Evolutionary conservation across 2,113 vertebrate species (phyloP).

Genomic region (Saguinus midas): DNA sequence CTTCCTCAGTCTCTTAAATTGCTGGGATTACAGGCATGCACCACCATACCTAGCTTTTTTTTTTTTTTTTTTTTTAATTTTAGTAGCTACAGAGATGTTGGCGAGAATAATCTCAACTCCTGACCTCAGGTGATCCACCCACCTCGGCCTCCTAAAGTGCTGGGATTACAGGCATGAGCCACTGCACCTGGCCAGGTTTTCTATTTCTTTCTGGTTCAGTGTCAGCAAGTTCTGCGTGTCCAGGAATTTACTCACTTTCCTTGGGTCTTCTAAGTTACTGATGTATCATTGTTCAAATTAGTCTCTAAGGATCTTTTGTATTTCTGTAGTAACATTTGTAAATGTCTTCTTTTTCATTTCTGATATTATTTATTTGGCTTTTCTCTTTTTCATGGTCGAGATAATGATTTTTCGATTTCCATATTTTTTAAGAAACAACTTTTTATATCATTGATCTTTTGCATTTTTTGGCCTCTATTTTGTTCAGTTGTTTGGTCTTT

Average conservation of each 20-base stretch:
- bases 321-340: neutral
- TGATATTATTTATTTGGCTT: neutral
- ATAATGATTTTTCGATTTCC: neutral
- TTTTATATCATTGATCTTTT: neutral
- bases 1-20: too few species aligned
- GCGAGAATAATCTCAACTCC: too few species aligned
- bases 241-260: neutral
- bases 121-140: too few species aligned
- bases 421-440: neutral
- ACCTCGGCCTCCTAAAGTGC: too few species aligned
- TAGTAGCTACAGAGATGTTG: too few species aligned
- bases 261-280: neutral
- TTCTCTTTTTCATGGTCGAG: neutral
- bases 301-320: neutral
- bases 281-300: neutral
- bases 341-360: neutral
- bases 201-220: neutral
- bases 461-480: neutral
- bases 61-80: too few species aligned
- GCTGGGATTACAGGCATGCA: too few species aligned
- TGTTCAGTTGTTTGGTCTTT: neutral
- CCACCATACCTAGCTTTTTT: too few species aligned
- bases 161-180: too few species aligned
- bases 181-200: neutral
- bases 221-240: neutral